phyloP scores from a whole-genome alignment of 2,113 vertebrate genomes.

The Chaetodon auriga region DNA sequence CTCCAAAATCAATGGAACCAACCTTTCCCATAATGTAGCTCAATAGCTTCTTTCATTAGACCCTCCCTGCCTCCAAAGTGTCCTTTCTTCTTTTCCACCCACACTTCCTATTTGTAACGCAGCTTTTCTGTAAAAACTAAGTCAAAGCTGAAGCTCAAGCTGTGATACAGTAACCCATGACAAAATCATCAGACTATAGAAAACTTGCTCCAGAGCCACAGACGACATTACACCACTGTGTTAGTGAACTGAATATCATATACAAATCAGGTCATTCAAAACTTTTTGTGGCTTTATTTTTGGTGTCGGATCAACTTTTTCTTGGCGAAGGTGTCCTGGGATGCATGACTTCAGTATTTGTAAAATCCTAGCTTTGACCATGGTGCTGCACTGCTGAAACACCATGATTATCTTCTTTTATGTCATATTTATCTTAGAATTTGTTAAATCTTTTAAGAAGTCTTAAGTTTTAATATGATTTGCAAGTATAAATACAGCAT shows the following conservation, averaged over 20 bases:
- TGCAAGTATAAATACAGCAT: conserved; percentile 39
- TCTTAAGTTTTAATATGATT: conserved; percentile 24
- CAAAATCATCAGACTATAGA: no score
- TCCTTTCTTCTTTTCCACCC: background rate
- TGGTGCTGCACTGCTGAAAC: background rate
- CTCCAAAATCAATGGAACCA: no score
- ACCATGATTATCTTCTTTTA: background rate
- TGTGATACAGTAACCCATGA: no score
- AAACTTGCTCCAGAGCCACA: no score
- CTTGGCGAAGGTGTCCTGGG: background rate
- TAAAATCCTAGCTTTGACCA: background rate
- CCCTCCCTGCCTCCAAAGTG: no score
- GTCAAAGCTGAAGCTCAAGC: no score
- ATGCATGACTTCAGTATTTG: background rate
- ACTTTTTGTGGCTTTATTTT: background rate
- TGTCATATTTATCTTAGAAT: background rate
- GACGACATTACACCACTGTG: background rate
- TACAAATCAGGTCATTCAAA: background rate
- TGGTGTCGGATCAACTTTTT: background rate
- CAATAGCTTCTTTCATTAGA: background rate
- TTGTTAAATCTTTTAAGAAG: background rate
- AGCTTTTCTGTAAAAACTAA: background rate
- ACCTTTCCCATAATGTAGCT: conserved; percentile 8
- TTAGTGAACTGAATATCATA: background rate
- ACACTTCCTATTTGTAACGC: background rate